Percentiles rank a stretch among this genome's conserved stretches.
Evolutionary conservation across 2,797 vertebrate species (phyloP).

Genomic region (Sciurus carolinensis): DNA sequence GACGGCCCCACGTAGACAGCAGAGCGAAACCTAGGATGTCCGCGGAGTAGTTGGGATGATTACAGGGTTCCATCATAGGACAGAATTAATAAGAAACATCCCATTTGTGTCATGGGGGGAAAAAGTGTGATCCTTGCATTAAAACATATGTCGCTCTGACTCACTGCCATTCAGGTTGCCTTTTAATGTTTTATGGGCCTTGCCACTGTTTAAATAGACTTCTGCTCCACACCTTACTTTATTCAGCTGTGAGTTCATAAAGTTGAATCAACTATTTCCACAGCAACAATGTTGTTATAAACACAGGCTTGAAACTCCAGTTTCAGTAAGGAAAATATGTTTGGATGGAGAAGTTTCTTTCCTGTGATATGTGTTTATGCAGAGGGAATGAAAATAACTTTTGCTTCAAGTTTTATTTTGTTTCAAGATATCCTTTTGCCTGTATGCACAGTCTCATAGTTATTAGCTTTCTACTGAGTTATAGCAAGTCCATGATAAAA

Average conservation of each 20-base stretch:
- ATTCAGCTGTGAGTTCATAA: slow-evolving; percentile 56
- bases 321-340: slow-evolving; percentile 67
- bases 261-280: slow-evolving; percentile 77
- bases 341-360: slow-evolving; percentile 15
- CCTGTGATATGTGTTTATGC: not conserved
- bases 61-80: slow-evolving; percentile 60
- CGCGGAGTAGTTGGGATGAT: slow-evolving; percentile 6
- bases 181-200: slow-evolving; percentile 78
- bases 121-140: not conserved
- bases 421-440: slow-evolving; percentile 41
- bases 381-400: not conserved
- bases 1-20: not conserved
- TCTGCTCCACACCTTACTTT: slow-evolving; percentile 69
- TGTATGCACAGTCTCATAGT: not conserved
- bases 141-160: slow-evolving; percentile 57
- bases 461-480: not conserved
- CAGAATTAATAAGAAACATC: slow-evolving; percentile 55
- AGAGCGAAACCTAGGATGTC: not conserved
- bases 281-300: slow-evolving; percentile 78
- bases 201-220: slow-evolving; percentile 74
- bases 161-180: not conserved
- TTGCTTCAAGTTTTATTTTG: not conserved
- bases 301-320: slow-evolving; percentile 55
- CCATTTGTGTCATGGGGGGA: not conserved
- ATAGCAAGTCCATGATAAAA: not conserved